Evolutionary conservation across 53 echinoderm and acorn worm species (phyloP).

Genomic region (Mesocentrotus franciscanus): DNA sequence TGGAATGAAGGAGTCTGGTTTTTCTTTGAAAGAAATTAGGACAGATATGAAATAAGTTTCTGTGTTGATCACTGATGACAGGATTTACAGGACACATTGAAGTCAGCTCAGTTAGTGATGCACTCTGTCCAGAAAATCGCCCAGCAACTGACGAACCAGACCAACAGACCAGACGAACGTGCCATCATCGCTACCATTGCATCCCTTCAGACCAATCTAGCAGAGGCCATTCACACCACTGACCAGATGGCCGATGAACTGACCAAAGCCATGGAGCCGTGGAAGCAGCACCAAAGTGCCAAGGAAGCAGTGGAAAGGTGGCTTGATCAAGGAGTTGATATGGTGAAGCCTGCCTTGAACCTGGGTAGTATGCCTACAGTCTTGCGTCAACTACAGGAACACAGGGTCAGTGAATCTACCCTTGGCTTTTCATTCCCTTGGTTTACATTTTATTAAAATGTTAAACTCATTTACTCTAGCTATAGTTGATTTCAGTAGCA

Average conservation of each 20-base stretch:
- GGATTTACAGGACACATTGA: conserved; percentile 71
- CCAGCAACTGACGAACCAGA: conserved; percentile 78
- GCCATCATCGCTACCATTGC: conserved; percentile 66
- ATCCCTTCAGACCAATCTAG: conserved; percentile 71
- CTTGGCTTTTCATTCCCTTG: background rate
- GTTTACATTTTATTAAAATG: background rate
- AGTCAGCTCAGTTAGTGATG: conserved; percentile 69
- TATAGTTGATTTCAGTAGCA: background rate
- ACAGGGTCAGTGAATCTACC: conserved; percentile 69
- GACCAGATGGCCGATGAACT: conserved; percentile 70
- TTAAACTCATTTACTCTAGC: background rate
- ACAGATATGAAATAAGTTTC: background rate
- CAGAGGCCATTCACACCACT: conserved; percentile 61
- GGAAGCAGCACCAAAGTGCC: conserved; percentile 83
- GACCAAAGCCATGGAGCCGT: conserved; percentile 77
- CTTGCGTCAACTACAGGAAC: conserved; percentile 71
- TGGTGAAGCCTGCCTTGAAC: conserved; percentile 61
- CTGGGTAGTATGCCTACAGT: conserved; percentile 72
- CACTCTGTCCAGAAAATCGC: conserved; percentile 75
- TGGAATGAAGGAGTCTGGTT: background rate
- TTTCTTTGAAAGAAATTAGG: background rate
- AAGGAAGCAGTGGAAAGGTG: conserved; percentile 73
- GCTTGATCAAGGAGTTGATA: conserved; percentile 74
- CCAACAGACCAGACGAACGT: conserved; percentile 73
- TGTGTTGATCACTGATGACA: conserved; percentile 9